Evolutionary conservation across 2,888 invertebrate species (phyloP), one percentile per base, ranked within the genome.

Genomic region (Torymus auratus): DNA sequence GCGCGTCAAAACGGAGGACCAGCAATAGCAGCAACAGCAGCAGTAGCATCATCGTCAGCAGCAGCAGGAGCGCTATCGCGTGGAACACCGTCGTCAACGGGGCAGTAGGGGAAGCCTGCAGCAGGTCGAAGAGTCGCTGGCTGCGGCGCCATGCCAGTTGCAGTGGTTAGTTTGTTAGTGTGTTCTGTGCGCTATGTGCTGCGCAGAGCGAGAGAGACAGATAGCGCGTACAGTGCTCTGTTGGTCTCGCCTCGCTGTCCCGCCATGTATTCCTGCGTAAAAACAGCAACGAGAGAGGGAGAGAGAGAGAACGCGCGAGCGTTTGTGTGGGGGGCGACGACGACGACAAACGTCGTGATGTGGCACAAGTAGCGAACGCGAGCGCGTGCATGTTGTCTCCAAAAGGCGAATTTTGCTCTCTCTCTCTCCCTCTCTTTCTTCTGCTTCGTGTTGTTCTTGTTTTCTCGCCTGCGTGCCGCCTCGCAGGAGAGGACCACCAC

Each of bases 61-160:
- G 7, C 14, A 67, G 52, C 67, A 52, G 41, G 15, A 11, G 23
- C 28, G 62, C 28, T 13, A 14, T n/a, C n/a, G 5, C 15, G 28
- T 28, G 4, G 0, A 62, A 14, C 10, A 23, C 17, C 60, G 13
- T 17, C 28, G 28, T 65, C 23, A 23, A 28, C 28, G 28, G 28
- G 28, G 28, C 28, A 28, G 28, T 28, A 28, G 28, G 28, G 28
- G 28, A 28, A 28, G 28, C 28, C 28, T 28, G 28, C 28, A 28
- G 28, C 28, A 28, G 28, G 28, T 28, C 28, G 28, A 28, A 28
- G 28, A 28, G 53, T 52, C 52, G 62, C 41, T 53, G 41, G 68
- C 52, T 53, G 75, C 75, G 50, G 52, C 82, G 82, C 80, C 80
- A 82, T 82, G 82, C 82, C 82, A 82, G 82, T 82, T 58, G 82